These are phyloP conservation scores for Pagrus major DNA, from an alignment of 2,113 vertebrate species.

Conservation along the genomic window DNA sequence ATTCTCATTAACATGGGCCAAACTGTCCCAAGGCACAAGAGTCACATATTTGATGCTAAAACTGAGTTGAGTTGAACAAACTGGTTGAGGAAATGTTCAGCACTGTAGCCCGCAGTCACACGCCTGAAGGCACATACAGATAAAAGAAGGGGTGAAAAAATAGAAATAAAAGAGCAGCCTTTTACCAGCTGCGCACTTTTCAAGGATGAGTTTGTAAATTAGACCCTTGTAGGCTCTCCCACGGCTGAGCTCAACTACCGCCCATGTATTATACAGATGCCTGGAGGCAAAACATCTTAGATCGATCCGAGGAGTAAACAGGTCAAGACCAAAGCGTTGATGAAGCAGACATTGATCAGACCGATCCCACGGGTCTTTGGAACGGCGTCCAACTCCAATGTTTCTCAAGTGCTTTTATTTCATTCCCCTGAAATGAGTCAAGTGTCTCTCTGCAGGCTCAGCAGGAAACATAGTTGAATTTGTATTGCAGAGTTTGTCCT, in stretches of 20 bases:
- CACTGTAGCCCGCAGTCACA: not conserved
- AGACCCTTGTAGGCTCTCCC: constrained; percentile 35
- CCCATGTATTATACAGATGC: constrained; percentile 60
- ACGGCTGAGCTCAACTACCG: constrained; percentile 37
- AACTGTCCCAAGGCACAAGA: constrained; percentile 10
- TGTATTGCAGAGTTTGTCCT: constrained; percentile 23
- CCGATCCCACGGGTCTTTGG: constrained; percentile 46
- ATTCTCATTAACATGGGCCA: constrained; percentile 36
- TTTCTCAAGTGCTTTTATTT: constrained; percentile 69
- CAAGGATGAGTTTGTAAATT: constrained; percentile 36
- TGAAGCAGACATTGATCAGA: constrained; percentile 77
- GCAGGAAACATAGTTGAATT: constrained; percentile 40
- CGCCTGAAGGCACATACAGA: constrained; percentile 15
- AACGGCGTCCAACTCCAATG: constrained; percentile 46
- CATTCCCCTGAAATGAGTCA: constrained; percentile 52
- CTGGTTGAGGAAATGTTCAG: constrained; percentile 23
- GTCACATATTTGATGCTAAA: constrained; percentile 34
- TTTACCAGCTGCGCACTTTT: constrained; percentile 28
- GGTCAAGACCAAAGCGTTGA: constrained; percentile 74
- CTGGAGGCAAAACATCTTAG: constrained; percentile 50
- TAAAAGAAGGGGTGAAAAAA: constrained; percentile 12
- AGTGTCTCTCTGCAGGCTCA: constrained; percentile 49
- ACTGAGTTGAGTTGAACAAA: constrained; percentile 26
- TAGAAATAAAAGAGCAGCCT: constrained; percentile 20
- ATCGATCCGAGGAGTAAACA: constrained; percentile 75